Evolutionary conservation across 1,140 invertebrate species (phyloP).

Genomic region (Bombus pascuorum): DNA sequence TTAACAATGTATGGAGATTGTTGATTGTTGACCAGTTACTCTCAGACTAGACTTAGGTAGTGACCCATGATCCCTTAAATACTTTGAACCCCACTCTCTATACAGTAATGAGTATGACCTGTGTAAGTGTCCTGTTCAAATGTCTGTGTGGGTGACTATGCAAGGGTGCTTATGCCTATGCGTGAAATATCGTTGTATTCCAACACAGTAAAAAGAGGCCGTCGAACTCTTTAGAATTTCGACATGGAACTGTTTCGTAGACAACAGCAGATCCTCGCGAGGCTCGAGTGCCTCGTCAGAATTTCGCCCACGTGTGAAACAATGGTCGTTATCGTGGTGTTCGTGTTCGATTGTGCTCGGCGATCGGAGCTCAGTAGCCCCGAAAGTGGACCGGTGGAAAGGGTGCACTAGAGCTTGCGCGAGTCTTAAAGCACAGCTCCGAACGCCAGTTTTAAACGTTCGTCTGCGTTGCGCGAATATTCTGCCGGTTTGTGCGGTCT

Average conservation of each 20-base stretch:
- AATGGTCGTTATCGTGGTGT: not conserved
- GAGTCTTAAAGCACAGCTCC: constrained; percentile 15
- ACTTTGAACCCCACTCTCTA: too few relatives aligned
- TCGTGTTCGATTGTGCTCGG: constrained; percentile 6
- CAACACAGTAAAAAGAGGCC: too few relatives aligned
- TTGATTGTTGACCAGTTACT: too few relatives aligned
- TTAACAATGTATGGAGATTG: too few relatives aligned
- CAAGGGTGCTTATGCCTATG: too few relatives aligned
- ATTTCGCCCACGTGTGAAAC: constrained; percentile 25
- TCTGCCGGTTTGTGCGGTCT: not conserved
- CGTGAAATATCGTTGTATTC: too few relatives aligned
- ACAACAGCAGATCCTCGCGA: not conserved
- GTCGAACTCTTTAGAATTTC: constrained; percentile 1
- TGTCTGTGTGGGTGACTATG: too few relatives aligned
- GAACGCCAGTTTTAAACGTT: constrained; percentile 2
- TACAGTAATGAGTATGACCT: too few relatives aligned
- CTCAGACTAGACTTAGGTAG: too few relatives aligned
- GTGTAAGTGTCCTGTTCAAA: too few relatives aligned
- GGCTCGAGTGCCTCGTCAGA: constrained; percentile 13
- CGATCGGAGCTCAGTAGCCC: not conserved
- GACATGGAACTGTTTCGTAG: constrained; percentile 5
- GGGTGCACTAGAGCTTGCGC: not conserved
- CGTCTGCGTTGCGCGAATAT: not conserved
- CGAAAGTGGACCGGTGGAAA: not conserved
- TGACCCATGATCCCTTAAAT: too few relatives aligned